Base-by-base conservation (phyloP, 2,797 vertebrate species). In the Choloepus didactylus region DNA sequence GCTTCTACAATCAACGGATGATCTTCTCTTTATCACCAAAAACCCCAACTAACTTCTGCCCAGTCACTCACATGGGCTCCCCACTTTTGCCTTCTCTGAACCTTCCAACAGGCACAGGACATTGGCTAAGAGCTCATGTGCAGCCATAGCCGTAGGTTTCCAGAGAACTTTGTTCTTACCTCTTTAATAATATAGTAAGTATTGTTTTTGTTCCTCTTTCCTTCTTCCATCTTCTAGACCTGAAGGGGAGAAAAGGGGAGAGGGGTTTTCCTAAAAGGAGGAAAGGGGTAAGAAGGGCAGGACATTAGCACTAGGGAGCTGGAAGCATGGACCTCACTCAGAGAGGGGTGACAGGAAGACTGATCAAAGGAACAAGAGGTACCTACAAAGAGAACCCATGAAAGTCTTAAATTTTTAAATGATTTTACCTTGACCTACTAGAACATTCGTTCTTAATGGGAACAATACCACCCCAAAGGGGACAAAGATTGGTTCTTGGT, bases 161-260 rank as follows among this genome's bases (percentile, higher is more conserved):
- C 44, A 66, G 62, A 92, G 21, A 94, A 49, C 21, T 88, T 83
- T 66, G 27, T 76, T 86, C 92, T 75, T 56, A 41, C 27, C 21
- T 83, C 46, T 94, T 83, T 21, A 66, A n/a, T 64, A 83, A 14
- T 29, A 73, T 2, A 67, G 70, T 35, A 35, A 35, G 35, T 35
- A 35, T 35, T 35, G 35, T 35, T 35, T 35, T 35, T 35, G 35
- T 35, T 35, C 35, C 35, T 35, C 35, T 35, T 35, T 35, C 35
- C 64, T 54, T 82, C 64, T 93, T 38, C 95, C 56, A 44, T 16
- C 16, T 80, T 62, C 14, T 84, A 49, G 10, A 67, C 10, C 18
- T 44, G 11, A 81, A 12, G 11, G 21, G 6, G 12, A 29, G 29
- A 12, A 38, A 15, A 56, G 16, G 73, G 31, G 12, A 27, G 25